Base-by-base conservation (phyloP, 2,888 invertebrate genomes). In the Amphipoea lucens region DNA sequence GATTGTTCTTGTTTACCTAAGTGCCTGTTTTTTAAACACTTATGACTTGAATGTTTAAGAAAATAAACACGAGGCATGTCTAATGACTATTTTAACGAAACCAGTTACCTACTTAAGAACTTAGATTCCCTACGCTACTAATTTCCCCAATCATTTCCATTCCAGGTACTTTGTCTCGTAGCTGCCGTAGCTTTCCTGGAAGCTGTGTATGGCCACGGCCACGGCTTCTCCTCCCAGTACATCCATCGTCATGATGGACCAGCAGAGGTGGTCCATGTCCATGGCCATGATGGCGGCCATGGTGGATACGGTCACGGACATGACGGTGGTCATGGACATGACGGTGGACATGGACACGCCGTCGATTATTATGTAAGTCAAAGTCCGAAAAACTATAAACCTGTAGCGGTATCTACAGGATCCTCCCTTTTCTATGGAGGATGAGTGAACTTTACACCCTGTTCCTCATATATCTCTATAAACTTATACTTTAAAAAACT, bases 221-320 rank as follows among this genome's bases (percentile, higher is more conserved):
- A 94, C 93, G 93, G 93, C 0, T 94, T 90, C 88, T 96, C 96
- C 12, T 95, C 95, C 11, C 95, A 95, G 85, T 94, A 93, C 87
- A 94, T 96, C 93, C 88, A 94, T 73, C 90, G 95, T 73, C 89
- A 96, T 89, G 91, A 91, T 81, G 96, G 93, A 40, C 96, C 91
- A 66, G 95, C 91, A 14, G 92, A 95, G 54, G 89, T 90, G 0
- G 92, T 95, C 36, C 91, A 92, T 71, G 93, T 83, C 17, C 90
- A 93, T 23, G 94, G 91, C 1, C 92, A 94, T 42, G 93, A 92
- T 51, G 91, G 92, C 20, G 92, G 91, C 2, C 91, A 93, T 48
- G 92, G 92, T 42, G 94, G 91, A 23, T 91, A 94, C 45, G 93
- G 91, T 11, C 91, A 92, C 42, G 92, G 91, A 12, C 91, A 92